These are phyloP conservation scores for Lepidurus arcticus DNA, from an alignment of 1,140 invertebrate species.

Conservation along the genomic window DNA sequence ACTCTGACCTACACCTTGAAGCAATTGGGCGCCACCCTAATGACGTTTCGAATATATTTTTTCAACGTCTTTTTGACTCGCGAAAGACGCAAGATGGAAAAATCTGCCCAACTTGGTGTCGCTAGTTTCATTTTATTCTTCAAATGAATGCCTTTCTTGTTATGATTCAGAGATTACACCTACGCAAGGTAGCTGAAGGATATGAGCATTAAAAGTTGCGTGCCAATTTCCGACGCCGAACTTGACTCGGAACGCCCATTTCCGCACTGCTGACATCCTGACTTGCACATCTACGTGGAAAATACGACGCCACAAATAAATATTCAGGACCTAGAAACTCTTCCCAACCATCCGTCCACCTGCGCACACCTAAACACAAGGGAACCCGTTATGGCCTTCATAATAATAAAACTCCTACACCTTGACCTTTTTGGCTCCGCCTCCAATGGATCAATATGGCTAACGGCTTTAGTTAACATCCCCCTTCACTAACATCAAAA, in stretches of 20 bases:
- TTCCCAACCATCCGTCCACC: not conserved
- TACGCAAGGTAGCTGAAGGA: not conserved
- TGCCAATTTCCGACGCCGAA: not conserved
- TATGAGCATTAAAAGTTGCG: not conserved
- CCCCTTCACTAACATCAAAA: not conserved
- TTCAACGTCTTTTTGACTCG: not conserved
- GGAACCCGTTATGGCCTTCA: not conserved
- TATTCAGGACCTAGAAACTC: not conserved
- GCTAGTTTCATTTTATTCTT: too few relatives aligned
- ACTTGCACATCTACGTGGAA: not conserved
- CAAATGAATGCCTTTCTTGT: too few relatives aligned
- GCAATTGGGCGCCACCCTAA: slow-evolving; percentile 12
- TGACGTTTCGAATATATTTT: not conserved
- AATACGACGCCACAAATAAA: not conserved
- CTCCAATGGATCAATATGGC: not conserved
- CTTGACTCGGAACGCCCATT: not conserved
- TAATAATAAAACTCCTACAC: not conserved
- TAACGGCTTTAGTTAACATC: not conserved
- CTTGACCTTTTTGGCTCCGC: not conserved
- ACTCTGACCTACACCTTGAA: slow-evolving; percentile 21
- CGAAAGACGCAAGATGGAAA: not conserved
- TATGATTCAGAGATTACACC: too few relatives aligned
- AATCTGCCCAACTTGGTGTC: not conserved
- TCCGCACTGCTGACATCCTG: not conserved
- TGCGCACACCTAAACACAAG: not conserved